A percentile compares a stretch with the other conserved stretches of the same genome.
These are phyloP conservation scores for Porites divaricata DNA, from an alignment of 92 coral and sea anemone genomes.

Conservation along the genomic window DNA sequence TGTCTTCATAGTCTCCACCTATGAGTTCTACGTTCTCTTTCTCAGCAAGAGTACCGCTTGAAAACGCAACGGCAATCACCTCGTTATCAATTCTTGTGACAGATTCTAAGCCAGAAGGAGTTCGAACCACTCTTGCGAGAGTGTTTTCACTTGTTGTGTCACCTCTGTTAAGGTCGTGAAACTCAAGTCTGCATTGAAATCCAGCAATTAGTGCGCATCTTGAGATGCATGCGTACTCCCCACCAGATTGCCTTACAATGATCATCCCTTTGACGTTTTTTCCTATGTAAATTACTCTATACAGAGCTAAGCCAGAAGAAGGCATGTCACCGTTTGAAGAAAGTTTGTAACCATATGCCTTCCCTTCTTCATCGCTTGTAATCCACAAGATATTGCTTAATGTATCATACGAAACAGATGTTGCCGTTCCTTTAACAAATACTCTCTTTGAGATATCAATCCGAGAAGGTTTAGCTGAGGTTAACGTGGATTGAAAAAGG, in stretches of 20 bases:
- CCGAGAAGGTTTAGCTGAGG: slow-evolving; percentile 44
- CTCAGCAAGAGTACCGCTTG: slow-evolving; percentile 80
- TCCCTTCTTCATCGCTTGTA: slow-evolving; percentile 54
- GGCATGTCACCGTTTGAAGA: slow-evolving; percentile 60
- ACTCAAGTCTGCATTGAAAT: slow-evolving; percentile 80
- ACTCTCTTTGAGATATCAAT: slow-evolving; percentile 29
- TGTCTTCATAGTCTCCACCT: slow-evolving; percentile 88
- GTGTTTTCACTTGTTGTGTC: slow-evolving; percentile 50
- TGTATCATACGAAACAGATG: slow-evolving; percentile 78
- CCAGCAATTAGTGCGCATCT: slow-evolving; percentile 75
- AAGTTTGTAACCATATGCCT: slow-evolving; percentile 71
- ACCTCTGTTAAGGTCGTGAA: slow-evolving; percentile 64
- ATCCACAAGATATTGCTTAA: slow-evolving; percentile 67
- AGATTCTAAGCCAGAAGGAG: slow-evolving; percentile 88
- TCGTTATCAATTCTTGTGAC: slow-evolving; percentile 67
- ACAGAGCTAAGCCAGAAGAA: slow-evolving; percentile 1
- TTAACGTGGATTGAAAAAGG: slow-evolving; percentile 46
- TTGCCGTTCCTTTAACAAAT: slow-evolving; percentile 56
- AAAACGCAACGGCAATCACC: slow-evolving; percentile 68
- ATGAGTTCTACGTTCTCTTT: slow-evolving; percentile 66
- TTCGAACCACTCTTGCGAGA: slow-evolving; percentile 75
- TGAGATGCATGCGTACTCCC: slow-evolving; percentile 73
- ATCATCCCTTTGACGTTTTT: slow-evolving; percentile 81
- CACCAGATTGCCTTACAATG: slow-evolving; percentile 71
- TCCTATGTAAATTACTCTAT: slow-evolving; percentile 57